Conservation (phyloP, 2,888 invertebrate genomes). For the Mimas tiliae region DNA sequence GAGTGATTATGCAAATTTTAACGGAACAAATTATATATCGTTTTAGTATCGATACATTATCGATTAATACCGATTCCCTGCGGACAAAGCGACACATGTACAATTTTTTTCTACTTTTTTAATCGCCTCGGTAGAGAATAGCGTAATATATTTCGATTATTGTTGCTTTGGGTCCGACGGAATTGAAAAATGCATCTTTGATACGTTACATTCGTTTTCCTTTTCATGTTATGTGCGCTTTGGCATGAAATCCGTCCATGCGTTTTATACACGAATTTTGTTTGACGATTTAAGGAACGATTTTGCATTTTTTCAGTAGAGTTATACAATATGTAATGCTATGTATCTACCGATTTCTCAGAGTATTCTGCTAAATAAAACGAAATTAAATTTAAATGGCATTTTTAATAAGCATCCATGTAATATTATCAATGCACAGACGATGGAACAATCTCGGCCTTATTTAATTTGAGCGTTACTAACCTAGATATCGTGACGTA, state of each 20-base stretch:
- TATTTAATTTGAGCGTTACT: constrained; percentile 18
- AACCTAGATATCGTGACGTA: constrained; percentile 7
- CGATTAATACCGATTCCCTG: constrained; percentile 12
- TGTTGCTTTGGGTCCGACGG: constrained; percentile 56
- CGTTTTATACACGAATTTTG: background rate
- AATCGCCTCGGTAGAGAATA: constrained; percentile 44
- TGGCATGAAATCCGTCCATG: background rate
- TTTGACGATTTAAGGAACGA: no score
- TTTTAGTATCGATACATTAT: constrained; percentile 17
- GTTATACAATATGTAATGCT: no score
- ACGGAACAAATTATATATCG: constrained; percentile 15
- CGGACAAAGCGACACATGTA: constrained; percentile 37
- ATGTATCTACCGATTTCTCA: no score
- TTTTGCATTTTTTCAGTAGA: no score
- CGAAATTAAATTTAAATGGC: no score
- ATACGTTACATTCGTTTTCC: constrained; percentile 32
- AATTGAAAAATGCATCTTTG: constrained; percentile 62
- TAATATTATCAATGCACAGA: background rate
- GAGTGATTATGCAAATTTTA: constrained; percentile 18
- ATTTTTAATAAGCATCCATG: no score
- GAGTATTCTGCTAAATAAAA: no score
- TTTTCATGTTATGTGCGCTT: constrained; percentile 14
- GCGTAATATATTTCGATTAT: constrained; percentile 71
- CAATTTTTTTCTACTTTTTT: constrained; percentile 57
- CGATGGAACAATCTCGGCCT: background rate